Evolutionary conservation across 2,797 vertebrate genomes (phyloP), one percentile per base, ranked within the genome.

Genomic region (Crenuchus spilurus): DNA sequence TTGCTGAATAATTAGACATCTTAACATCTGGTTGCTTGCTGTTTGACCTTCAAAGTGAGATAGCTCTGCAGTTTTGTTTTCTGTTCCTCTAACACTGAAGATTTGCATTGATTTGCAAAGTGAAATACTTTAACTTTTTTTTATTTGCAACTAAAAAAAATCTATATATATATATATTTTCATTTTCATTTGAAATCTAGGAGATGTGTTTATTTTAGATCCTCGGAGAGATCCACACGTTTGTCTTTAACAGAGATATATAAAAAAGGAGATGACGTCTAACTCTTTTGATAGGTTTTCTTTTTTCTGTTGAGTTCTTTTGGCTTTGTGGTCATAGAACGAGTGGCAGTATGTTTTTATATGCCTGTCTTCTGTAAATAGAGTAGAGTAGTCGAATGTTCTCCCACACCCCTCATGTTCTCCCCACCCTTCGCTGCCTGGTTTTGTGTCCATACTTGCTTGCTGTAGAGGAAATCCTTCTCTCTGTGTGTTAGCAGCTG

Each of bases 381-480:
- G 66, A 13, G 61, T 85, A 80, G 70, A 80, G 78, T 87, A 86
- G 80, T 52, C 80, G 80, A 85, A 42, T 49, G 67, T 77, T 82
- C 80, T 69, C 75, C 76, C 76, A 64, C 60, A 39, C 46, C 44
- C 30, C 35, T 52, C 39, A 67, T 26, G 14, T 51, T 30, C 49
- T 49, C 48, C 44, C 46, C 63, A 74, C 16, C 48, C 44, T 57
- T 49, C 37, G 51, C 22, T 26, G 14, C 55, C 70, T 58, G 46
- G 46, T 20, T 70, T 71, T 49, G 68, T 78, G 70, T 75, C 51
- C 61, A 73, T 55, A 60, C 49, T 68, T 80, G 77, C 77, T 74
- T 66, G 76, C 76, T 51, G 54, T 46, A 55, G 64, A 73, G 60
- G 49, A 76, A 31, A 55, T 16, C n/a, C 42, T 42, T 51, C 26